A percentile compares a stretch with the other conserved stretches of the same genome.
phyloP scores from a whole-genome alignment of 2,113 vertebrate species.

The Galeopterus variegatus region DNA sequence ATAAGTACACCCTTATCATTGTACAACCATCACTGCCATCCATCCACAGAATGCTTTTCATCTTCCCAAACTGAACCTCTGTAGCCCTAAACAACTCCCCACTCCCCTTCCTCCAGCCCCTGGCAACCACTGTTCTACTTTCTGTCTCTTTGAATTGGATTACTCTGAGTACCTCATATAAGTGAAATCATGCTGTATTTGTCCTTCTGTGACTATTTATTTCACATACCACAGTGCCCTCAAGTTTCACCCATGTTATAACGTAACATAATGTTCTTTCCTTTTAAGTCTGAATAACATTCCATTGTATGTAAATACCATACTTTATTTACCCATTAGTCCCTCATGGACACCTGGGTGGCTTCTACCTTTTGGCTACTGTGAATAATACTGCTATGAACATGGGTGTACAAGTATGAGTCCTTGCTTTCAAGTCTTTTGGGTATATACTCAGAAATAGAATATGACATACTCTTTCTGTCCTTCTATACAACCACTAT shows the following conservation, averaged over 20 bases:
- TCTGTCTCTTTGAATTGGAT: not conserved
- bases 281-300: slow-evolving; percentile 3
- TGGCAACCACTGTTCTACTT: not conserved
- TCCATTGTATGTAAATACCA: not conserved
- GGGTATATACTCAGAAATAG: not conserved
- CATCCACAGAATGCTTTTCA: not conserved
- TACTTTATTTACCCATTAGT: not conserved
- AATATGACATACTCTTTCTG: not conserved
- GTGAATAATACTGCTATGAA: not conserved
- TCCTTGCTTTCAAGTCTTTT: not conserved
- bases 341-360: not conserved
- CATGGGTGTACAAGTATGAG: not conserved
- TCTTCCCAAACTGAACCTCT: not conserved
- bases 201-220: not conserved
- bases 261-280: not conserved
- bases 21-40: not conserved
- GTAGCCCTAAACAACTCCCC: not conserved
- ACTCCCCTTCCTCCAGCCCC: no score
- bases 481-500: not conserved
- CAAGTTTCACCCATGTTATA: not conserved
- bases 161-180: not conserved
- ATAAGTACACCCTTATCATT: not conserved
- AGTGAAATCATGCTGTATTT: not conserved
- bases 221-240: not conserved
- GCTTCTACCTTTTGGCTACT: not conserved